Base-by-base conservation (phyloP, 2,113 vertebrate species). In the Nipponia nippon region DNA sequence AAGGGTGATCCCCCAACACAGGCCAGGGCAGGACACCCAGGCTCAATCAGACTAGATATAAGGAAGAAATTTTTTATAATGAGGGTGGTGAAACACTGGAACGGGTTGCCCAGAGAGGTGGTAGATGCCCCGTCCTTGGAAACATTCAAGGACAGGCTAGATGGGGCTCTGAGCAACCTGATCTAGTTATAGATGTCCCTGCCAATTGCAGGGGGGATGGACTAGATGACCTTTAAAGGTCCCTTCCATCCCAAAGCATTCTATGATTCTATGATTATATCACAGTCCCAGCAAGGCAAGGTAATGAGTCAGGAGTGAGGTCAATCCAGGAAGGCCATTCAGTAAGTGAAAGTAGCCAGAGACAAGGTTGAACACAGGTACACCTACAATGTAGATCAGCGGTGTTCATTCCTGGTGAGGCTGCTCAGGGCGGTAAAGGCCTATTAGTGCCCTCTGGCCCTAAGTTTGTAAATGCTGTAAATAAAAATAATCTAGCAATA, bases 1-100 rank as follows among this genome's bases (percentile, higher is more conserved):
- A 66, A 70, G 30, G 0, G 0, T 47, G 30, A 34, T 21, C 2
- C 8, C 6, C 4, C 2, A 55, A 3, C 3, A 6, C 19, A 50
- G 21, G 32, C 20, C 44, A 38, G 18, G 49, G 29, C 32, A 75
- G 21, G 34, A 56, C 6, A 42, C 30, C 4, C 30, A 62, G 21
- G 10, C 20, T 58, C 15, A 56, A 1, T 67, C 40, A 42, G 40
- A 42, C 40, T 42, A 42, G 40, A 42, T 42, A 42, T 13, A 42
- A 42, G 40, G 40, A 42, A 42, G 13, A 42, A 42, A 42, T 42
- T 42, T 42, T 42, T 42, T 13, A 13, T 13, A 13, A 42, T 42
- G 40, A 42, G 40, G 40, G 40, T 42, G 40, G 40, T 42, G 13
- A 42, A 42, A 42, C 40, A 42, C 40, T 42, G 40, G 40, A 42